Evolutionary conservation across 2,888 invertebrate genomes (phyloP).

Genomic region (Acanthopleura granulata): DNA sequence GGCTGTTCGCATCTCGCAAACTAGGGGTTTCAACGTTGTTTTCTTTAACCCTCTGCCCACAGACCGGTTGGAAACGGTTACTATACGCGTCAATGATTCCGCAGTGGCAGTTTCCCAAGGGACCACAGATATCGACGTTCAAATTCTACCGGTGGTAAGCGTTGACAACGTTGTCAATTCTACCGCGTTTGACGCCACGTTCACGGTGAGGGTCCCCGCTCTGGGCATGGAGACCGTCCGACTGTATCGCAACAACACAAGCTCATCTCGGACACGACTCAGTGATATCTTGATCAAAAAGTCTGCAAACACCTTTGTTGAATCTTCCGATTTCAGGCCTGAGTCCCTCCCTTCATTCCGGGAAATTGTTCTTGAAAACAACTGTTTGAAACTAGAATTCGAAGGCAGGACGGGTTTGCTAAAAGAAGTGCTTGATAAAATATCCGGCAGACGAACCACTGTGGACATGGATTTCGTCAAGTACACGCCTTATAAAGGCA

Average conservation of each 20-base stretch:
- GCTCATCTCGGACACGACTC: neutral
- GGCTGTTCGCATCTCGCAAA: neutral
- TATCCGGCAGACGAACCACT: neutral
- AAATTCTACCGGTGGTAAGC: neutral
- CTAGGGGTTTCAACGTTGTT: neutral
- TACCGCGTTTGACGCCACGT: neutral
- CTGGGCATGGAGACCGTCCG: neutral
- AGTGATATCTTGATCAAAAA: neutral
- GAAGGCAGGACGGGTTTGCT: neutral
- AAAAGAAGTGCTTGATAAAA: neutral
- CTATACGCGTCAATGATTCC: neutral
- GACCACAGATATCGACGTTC: neutral
- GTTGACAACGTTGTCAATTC: neutral
- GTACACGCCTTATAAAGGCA: neutral
- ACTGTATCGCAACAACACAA: neutral
- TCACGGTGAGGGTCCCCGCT: neutral
- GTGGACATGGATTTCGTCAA: conserved; percentile 14
- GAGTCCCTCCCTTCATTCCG: neutral
- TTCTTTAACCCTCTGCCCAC: conserved; percentile 1
- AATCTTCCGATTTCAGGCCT: neutral
- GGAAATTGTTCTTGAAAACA: neutral
- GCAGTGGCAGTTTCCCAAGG: neutral
- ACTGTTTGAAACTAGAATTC: neutral
- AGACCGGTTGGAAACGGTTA: neutral
- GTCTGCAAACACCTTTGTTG: neutral